Conservation (phyloP, 1,140 invertebrate genomes). For the Drosophila watanabei region DNA sequence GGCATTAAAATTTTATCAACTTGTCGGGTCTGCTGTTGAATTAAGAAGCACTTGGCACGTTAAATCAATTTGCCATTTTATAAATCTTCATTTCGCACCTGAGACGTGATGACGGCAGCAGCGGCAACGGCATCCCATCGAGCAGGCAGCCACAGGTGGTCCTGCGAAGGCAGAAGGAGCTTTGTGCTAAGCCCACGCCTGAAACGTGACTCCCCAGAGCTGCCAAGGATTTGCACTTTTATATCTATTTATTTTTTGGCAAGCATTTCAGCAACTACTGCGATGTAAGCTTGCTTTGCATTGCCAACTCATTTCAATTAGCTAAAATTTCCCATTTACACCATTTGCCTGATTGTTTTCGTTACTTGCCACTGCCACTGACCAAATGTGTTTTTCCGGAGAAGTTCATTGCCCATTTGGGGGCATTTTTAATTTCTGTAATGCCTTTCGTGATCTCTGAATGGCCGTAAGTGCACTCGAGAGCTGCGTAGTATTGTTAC, state of each 20-base stretch:
- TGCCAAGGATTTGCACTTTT: slow-evolving; percentile 64
- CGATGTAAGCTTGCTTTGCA: slow-evolving; percentile 35
- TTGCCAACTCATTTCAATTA: slow-evolving; percentile 72
- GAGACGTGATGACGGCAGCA: slow-evolving; percentile 51
- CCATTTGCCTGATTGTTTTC: slow-evolving; percentile 77
- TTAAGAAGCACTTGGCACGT: slow-evolving; percentile 75
- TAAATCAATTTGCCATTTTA: slow-evolving; percentile 82
- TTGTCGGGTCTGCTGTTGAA: slow-evolving; percentile 28
- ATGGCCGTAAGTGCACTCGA: slow-evolving; percentile 63
- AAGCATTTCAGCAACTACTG: slow-evolving; percentile 31
- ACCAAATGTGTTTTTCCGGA: slow-evolving; percentile 48
- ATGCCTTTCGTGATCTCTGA: slow-evolving; percentile 73
- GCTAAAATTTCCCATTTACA: slow-evolving; percentile 75
- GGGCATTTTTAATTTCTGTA: slow-evolving; percentile 78
- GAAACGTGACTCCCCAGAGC: slow-evolving; percentile 60
- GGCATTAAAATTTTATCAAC: slow-evolving; percentile 78
- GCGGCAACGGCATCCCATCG: slow-evolving; percentile 17
- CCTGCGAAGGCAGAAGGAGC: slow-evolving; percentile 26
- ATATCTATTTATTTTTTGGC: slow-evolving; percentile 60
- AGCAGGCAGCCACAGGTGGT: slow-evolving; percentile 67
- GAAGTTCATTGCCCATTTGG: slow-evolving; percentile 72
- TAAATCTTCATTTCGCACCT: slow-evolving; percentile 83
- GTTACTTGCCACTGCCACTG: slow-evolving; percentile 6
- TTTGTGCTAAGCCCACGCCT: slow-evolving; percentile 44
- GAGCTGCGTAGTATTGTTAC: slow-evolving; percentile 43